Conservation (phyloP, 2,888 invertebrate genomes). For the Heliconius charithonia region DNA sequence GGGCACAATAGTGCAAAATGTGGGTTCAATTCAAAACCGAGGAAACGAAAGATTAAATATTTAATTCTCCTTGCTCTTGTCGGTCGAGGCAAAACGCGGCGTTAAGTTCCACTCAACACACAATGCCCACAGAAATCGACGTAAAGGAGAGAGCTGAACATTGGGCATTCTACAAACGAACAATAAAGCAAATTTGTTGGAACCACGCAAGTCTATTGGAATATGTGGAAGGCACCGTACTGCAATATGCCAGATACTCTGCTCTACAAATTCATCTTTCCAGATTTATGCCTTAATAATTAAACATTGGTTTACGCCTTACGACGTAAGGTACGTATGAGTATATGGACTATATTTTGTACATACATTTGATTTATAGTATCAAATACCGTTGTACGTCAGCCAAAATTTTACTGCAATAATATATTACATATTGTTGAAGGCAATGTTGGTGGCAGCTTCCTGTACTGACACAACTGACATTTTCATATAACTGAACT, state of each 20-base stretch:
- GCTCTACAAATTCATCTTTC: slow-evolving; percentile 6
- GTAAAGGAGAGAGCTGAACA: not conserved
- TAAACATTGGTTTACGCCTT: slow-evolving; percentile 14
- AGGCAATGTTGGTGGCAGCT: too few species aligned
- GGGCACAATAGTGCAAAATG: too few species aligned
- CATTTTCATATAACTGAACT: too few species aligned
- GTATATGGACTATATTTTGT: not conserved
- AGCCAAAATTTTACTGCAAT: not conserved
- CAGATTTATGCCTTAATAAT: slow-evolving; percentile 16
- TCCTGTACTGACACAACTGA: too few species aligned
- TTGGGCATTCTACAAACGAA: too few species aligned
- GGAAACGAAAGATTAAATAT: not conserved
- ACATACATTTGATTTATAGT: slow-evolving; percentile 7
- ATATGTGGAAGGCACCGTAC: slow-evolving; percentile 1
- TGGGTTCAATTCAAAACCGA: too few species aligned
- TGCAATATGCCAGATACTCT: not conserved
- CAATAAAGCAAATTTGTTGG: not conserved
- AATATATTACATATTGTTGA: too few species aligned
- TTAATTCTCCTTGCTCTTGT: not conserved
- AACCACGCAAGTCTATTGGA: not conserved
- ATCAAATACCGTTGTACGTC: not conserved
- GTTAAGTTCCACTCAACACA: not conserved
- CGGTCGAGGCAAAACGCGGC: too few species aligned
- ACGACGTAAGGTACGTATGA: not conserved
- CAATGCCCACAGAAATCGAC: not conserved